Percentiles rank a stretch among this genome's conserved stretches.
Conservation (phyloP, 2,888 invertebrate genomes). For the Chloroclysta siterata region DNA sequence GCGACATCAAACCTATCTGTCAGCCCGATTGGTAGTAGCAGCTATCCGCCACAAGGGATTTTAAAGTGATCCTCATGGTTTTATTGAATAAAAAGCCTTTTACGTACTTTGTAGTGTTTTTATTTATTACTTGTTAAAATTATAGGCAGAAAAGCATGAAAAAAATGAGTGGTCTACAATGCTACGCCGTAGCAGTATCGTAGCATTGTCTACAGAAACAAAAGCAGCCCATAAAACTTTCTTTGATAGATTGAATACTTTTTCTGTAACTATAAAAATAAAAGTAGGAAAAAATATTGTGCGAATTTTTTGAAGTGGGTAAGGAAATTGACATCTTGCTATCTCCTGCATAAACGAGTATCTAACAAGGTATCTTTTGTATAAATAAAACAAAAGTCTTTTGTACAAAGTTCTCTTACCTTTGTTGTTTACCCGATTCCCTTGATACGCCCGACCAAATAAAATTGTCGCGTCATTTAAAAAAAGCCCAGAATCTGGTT, state of each 20-base stretch:
- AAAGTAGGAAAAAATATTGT: not conserved
- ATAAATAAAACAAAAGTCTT: slow-evolving; percentile 30
- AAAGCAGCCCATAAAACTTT: not conserved
- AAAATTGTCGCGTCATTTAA: slow-evolving; percentile 37
- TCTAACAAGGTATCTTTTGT: slow-evolving; percentile 20
- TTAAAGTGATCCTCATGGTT: no score
- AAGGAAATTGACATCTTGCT: slow-evolving; percentile 24
- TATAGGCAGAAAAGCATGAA: no score
- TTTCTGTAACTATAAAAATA: not conserved
- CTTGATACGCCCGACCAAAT: slow-evolving; percentile 28
- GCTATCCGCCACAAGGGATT: no score
- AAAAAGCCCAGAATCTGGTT: slow-evolving; percentile 45
- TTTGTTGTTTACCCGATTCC: slow-evolving; percentile 20
- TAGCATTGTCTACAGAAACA: slow-evolving; percentile 1
- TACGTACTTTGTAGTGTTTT: no score
- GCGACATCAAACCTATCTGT: no score
- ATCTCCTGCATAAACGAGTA: slow-evolving; percentile 20
- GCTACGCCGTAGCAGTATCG: slow-evolving; percentile 5
- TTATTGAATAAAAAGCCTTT: no score
- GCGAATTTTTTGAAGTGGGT: slow-evolving; percentile 7
- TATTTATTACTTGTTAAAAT: no score
- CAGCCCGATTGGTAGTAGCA: no score
- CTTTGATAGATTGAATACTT: not conserved
- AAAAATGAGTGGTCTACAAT: no score
- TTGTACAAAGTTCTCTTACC: slow-evolving; percentile 20